Evolutionary conservation across 1,140 invertebrate species (phyloP).

Genomic region (Heliconius congener): DNA sequence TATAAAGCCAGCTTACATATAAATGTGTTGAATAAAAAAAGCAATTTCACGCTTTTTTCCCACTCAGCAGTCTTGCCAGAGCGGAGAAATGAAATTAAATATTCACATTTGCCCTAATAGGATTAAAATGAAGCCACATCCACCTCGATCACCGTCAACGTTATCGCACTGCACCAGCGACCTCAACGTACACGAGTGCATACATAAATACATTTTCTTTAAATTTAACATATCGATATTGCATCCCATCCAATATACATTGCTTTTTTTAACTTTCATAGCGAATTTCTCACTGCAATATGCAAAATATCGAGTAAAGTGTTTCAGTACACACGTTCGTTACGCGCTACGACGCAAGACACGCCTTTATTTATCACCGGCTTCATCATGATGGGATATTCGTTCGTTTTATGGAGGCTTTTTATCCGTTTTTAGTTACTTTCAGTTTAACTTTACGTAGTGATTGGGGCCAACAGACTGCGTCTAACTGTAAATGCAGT

Average conservation of each 20-base stretch:
- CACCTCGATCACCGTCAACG: too few species aligned
- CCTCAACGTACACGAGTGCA: too few species aligned
- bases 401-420: neutral
- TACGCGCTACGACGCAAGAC: constrained; percentile 5
- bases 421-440: neutral
- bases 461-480: too few species aligned
- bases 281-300: constrained; percentile 5
- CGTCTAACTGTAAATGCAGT: too few species aligned
- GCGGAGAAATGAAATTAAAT: neutral
- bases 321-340: constrained; percentile 25
- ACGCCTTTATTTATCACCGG: constrained; percentile 12
- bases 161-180: too few species aligned
- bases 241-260: neutral
- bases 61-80: neutral
- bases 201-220: too few species aligned
- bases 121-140: neutral
- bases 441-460: too few species aligned
- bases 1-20: too few species aligned
- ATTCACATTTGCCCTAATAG: neutral
- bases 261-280: neutral
- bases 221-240: neutral
- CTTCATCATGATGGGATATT: neutral
- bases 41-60: too few species aligned
- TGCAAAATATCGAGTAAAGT: constrained; percentile 25
- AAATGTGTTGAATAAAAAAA: too few species aligned